Evolutionary conservation across 2,113 vertebrate genomes (phyloP).

Genomic region (Ictalurus furcatus): DNA sequence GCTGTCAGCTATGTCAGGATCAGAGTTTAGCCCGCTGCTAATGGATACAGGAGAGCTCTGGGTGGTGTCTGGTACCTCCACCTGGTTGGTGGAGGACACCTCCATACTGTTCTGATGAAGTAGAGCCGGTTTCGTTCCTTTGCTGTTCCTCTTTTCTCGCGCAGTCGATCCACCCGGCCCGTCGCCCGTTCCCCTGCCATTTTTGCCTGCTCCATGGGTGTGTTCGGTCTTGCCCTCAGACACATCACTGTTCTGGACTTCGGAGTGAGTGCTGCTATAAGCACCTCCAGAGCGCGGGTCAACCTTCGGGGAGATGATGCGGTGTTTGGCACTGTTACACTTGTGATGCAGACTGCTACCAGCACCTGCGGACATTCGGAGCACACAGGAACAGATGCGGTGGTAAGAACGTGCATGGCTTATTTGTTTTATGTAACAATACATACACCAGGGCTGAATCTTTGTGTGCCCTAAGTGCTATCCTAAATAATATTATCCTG

Average conservation of each 20-base stretch:
- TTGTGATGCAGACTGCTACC: conserved; percentile 78
- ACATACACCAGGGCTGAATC: not conserved
- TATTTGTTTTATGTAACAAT: not conserved
- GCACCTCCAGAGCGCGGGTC: conserved; percentile 83
- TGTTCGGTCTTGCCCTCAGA: conserved; percentile 94
- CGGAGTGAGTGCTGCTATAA: conserved; percentile 82
- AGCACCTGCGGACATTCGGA: conserved; percentile 64
- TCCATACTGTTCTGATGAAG: conserved; percentile 97
- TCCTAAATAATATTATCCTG: not conserved
- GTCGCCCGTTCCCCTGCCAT: conserved; percentile 72
- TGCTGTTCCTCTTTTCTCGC: conserved; percentile 90
- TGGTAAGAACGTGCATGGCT: not conserved
- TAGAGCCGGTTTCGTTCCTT: conserved; percentile 89
- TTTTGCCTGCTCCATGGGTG: conserved; percentile 76
- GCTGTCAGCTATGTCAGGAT: conserved; percentile 92
- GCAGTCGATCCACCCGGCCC: conserved; percentile 50
- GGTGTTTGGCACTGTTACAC: conserved; percentile 79
- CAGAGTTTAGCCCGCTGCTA: conserved; percentile 87
- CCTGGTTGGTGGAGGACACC: conserved; percentile 95
- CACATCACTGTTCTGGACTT: conserved; percentile 97
- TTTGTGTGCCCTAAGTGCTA: not conserved
- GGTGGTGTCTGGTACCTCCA: conserved; percentile 97
- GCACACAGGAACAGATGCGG: conserved; percentile 5
- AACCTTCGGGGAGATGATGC: conserved; percentile 81
- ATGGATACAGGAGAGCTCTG: conserved; percentile 97